Conservation (phyloP, 2,797 vertebrate species). For the Melanotaenia nigrans region DNA sequence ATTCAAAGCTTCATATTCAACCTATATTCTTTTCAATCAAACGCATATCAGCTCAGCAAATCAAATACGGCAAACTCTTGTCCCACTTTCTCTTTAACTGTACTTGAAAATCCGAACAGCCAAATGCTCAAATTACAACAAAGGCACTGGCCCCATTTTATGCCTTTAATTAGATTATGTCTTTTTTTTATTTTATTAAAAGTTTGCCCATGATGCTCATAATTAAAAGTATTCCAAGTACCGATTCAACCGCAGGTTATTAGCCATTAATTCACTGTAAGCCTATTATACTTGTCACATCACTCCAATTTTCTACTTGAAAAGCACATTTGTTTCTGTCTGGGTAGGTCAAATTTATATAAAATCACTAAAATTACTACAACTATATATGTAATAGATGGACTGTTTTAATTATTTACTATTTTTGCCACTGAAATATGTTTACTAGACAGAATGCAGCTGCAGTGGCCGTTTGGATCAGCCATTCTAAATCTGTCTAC, state of each 20-base stretch:
- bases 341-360: slow-evolving; percentile 9
- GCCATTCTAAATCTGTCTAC: slow-evolving; percentile 38
- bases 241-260: slow-evolving; percentile 15
- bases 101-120: slow-evolving; percentile 31
- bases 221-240: slow-evolving; percentile 38
- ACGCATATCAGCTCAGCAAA: slow-evolving; percentile 35
- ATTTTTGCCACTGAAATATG: slow-evolving; percentile 3
- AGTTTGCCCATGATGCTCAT: slow-evolving; percentile 20
- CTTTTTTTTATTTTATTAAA: slow-evolving; percentile 20
- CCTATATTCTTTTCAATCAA: slow-evolving; percentile 33
- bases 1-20: slow-evolving; percentile 35
- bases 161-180: slow-evolving; percentile 41
- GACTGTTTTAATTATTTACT: background rate
- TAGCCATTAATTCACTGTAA: slow-evolving; percentile 17
- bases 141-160: slow-evolving; percentile 22
- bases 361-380: slow-evolving; percentile 16
- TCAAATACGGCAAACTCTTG: slow-evolving; percentile 13
- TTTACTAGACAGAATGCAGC: slow-evolving; percentile 27
- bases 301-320: slow-evolving; percentile 12
- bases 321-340: slow-evolving; percentile 25
- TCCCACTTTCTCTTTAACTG: background rate
- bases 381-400: background rate
- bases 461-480: slow-evolving; percentile 33
- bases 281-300: slow-evolving; percentile 3
- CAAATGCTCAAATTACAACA: slow-evolving; percentile 20